Conservation (phyloP, 2,113 vertebrate genomes). For the Paratilapia polleni region DNA sequence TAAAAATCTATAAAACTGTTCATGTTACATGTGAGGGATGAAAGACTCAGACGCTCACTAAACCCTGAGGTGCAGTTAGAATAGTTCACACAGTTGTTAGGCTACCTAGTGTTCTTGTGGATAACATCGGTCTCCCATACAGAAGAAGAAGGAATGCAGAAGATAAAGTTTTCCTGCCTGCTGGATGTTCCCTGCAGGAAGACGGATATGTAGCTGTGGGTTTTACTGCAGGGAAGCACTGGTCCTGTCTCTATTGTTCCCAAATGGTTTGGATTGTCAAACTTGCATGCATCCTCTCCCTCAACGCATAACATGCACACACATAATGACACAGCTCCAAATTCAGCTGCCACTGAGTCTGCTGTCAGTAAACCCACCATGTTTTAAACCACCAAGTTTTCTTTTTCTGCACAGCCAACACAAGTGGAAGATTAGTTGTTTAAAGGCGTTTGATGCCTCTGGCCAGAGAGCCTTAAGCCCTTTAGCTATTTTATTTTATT, state of each 20-base stretch:
- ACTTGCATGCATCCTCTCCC: not conserved
- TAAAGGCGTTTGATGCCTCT: not conserved
- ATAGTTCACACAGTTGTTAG: slow-evolving; percentile 23
- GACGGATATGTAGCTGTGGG: slow-evolving; percentile 3
- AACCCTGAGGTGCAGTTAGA: slow-evolving; percentile 41
- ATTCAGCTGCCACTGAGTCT: not conserved
- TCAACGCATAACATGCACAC: not conserved
- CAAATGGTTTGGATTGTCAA: not conserved
- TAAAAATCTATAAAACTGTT: slow-evolving; percentile 59
- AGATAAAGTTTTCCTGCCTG: not conserved
- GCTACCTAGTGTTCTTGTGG: not conserved
- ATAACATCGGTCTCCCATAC: not conserved
- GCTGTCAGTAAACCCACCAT: not conserved
- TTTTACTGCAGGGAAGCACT: slow-evolving; percentile 16
- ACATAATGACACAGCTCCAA: not conserved
- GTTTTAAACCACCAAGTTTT: not conserved
- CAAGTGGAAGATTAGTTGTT: not conserved
- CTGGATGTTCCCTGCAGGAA: slow-evolving; percentile 29
- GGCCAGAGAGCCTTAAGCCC: not conserved
- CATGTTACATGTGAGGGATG: slow-evolving; percentile 60
- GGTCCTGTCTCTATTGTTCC: slow-evolving; percentile 17
- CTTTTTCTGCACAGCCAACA: not conserved
- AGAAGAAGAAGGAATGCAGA: not conserved
- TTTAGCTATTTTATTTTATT: not conserved
- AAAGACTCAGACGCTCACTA: slow-evolving; percentile 28